phyloP scores from a whole-genome alignment of 1,140 invertebrate species.

The Dryas iulia region DNA sequence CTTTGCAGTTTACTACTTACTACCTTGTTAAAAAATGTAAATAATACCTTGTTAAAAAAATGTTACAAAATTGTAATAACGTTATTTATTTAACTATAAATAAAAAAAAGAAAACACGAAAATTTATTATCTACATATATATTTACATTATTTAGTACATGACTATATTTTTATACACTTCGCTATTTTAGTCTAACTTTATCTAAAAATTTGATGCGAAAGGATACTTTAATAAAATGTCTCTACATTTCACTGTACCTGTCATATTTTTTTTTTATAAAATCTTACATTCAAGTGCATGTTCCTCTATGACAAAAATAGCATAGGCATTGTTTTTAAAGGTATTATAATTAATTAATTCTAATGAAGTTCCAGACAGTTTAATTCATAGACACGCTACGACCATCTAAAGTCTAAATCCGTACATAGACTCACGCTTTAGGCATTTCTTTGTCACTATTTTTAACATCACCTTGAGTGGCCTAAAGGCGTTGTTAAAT shows the following conservation, averaged over 20 bases:
- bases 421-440: slow-evolving; percentile 30
- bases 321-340: neutral
- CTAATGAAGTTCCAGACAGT: slow-evolving; percentile 59
- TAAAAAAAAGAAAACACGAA: too few relatives aligned
- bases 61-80: too few relatives aligned
- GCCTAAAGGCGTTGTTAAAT: neutral
- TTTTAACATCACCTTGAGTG: slow-evolving; percentile 24
- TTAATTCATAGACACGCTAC: slow-evolving; percentile 47
- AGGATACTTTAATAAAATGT: neutral
- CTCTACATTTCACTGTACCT: neutral
- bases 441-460: slow-evolving; percentile 44
- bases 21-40: too few relatives aligned
- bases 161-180: too few relatives aligned
- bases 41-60: too few relatives aligned
- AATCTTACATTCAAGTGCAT: neutral
- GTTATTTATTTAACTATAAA: too few relatives aligned
- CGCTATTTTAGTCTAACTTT: too few relatives aligned
- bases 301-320: neutral
- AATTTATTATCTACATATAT: too few relatives aligned
- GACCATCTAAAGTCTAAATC: slow-evolving; percentile 30
- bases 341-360: neutral
- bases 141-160: too few relatives aligned
- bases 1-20: too few relatives aligned
- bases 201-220: too few relatives aligned
- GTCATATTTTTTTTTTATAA: too few relatives aligned